Base-by-base conservation (phyloP, 92 coral and sea anemone species). In the Isaurus tuberculatus region DNA sequence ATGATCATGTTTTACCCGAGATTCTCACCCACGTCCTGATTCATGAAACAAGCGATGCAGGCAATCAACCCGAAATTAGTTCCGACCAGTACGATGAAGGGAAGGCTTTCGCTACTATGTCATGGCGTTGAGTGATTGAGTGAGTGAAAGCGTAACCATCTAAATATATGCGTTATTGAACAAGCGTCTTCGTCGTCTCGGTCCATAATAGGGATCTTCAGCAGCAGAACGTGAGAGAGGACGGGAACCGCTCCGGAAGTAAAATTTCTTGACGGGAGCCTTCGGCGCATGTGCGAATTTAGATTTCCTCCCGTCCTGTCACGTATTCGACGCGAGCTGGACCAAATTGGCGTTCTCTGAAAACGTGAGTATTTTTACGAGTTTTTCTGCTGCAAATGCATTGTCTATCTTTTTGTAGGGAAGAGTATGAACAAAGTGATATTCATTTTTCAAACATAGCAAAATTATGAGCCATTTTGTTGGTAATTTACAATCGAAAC, bases 1-100 rank as follows among this genome's bases (percentile, higher is more conserved):
- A 31, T 36, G 55, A 43, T 49, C 44, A 83, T 83, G 28, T 83
- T 58, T 31, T 84, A 16, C 81, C 92, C 5, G 89, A 89, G 71
- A 26, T 89, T 16, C 63, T 85, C 8, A 73, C 89, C 53, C 53
- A 46, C 1, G 53, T 19, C 53, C 53, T 46, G 53, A 46, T 46
- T 46, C 53, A 46, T 46, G 53, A 46, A 11, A 46, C 53, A 46
- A 42, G 85, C 84, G 65, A 58, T 33, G 40, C 58, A 66, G 75
- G 70, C 72, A 6, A 36, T 23, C 16, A 28, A 20, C 63, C 8
- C 4, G 42, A 73, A 9, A 27, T 25, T 31, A 16, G 30, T 73
- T 89, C 79, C 26, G 31, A 70, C 29, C 17, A 36, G 48, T 67
- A 68, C 43, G 74, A 75, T 55, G 82, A 81, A 65, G n/a, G n/a